Percentiles rank a stretch among this genome's conserved stretches.
phyloP scores from a whole-genome alignment of 2,113 vertebrate species.

The Andinoacara biseriatus region DNA sequence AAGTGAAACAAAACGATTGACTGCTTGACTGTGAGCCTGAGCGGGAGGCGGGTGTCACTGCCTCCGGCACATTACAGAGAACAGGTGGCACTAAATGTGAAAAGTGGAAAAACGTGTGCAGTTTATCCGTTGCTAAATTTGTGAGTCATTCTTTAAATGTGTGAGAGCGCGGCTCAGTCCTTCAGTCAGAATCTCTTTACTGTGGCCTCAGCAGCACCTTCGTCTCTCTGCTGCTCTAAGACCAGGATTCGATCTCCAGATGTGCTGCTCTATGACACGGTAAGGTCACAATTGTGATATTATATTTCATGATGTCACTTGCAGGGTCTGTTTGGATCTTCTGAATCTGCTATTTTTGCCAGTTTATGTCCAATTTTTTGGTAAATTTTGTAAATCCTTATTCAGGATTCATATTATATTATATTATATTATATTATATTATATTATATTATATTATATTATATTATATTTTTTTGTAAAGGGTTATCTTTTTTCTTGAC shows the following conservation, averaged over 20 bases:
- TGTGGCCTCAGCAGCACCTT: background rate
- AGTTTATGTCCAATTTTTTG: rapidly evolving
- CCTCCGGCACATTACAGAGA: background rate
- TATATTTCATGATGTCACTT: background rate
- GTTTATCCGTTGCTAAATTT: background rate
- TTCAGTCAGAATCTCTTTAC: background rate
- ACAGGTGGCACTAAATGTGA: background rate
- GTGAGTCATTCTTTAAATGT: background rate
- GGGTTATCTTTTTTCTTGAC: no score
- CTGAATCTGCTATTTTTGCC: rapidly evolving
- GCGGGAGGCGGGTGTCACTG: background rate
- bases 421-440: no score
- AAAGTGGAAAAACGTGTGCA: background rate
- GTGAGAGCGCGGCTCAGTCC: no score
- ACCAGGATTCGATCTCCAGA: background rate
- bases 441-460: no score
- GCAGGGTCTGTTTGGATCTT: background rate
- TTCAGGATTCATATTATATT: no score
- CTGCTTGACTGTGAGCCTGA: background rate
- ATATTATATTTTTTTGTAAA: no score
- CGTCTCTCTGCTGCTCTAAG: background rate
- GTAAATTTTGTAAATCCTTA: background rate
- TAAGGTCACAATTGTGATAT: background rate
- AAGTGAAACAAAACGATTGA: background rate
- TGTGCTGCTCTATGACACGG: background rate